Evolutionary conservation across 2,113 vertebrate genomes (phyloP), one percentile per base, ranked within the genome.

Genomic region (Rhodinocichla rosea): DNA sequence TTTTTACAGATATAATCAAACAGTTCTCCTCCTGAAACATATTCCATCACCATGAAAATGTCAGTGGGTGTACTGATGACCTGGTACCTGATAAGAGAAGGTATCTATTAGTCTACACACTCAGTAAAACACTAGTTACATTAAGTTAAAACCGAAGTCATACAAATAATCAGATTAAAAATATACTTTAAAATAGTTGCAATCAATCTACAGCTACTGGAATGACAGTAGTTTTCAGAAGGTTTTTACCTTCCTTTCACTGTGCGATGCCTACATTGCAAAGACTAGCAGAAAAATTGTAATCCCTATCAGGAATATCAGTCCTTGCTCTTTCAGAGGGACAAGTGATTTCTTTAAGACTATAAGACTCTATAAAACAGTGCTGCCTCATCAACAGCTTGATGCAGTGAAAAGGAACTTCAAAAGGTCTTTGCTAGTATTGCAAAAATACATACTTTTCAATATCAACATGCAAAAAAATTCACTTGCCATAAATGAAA

Each of bases 1-100:
- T 99, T 99, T 98, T 99, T 99, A 98, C 99, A 99, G 97, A 99
- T 99, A 97, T 99, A 99, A 98, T 99, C 99, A 92, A 99, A 99
- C 57, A 99, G 98, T 97, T 99, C 99, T 96, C 99, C 99, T 90
- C 99, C 99, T 37, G 99, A 99, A 96, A 99, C 99, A 96, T 99
- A 99, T 84, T 99, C 99, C 99, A 99, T 99, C 93, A 99, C 99
- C 99, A 99, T 99, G 98, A 99, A 99, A 97, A 99, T 99, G 97
- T 99, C 99, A 92, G 99, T 99, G 26, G 99, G 99, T 93, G 99
- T 99, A 98, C 99, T 99, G 96, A 99, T 99, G 96, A 99, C 99
- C 96, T 99, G 99, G 98, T 99, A 99, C 97, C 99, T 99, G 97
- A 40, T 89, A 94, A 92, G 93, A 81, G 60, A 97, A 97, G 40